Base-by-base conservation (phyloP, 2,113 vertebrate genomes). In the Trogon surrucura region DNA sequence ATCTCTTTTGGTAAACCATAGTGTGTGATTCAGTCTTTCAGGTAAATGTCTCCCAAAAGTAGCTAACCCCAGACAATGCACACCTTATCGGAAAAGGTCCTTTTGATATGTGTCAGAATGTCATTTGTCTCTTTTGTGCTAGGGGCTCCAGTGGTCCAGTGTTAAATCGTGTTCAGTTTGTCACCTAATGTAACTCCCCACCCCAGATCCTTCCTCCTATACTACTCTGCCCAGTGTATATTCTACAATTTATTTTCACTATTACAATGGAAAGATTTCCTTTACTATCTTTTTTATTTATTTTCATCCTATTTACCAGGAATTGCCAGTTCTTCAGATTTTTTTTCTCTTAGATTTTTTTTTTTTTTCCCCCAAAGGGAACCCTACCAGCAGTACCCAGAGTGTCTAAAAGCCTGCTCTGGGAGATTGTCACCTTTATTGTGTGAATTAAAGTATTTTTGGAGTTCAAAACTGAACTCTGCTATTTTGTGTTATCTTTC, bases 1-100 rank as follows among this genome's bases (percentile, higher is more conserved):
- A 30, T 21, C 1, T 86, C 30, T 78, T 71, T 50, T 9, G 6
- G 8, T 66, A 78, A 70, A 67, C 51, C 1, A 0, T 1, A 64
- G 27, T 7, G 5, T 73, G 18, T 65, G 32, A 75, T 62, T 56
- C 34, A 64, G 26, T n/a, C 32, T 75, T 44, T 9, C 48, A 58
- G 10, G 16, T 34, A 25, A 51, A 10, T 4, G 9, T 21, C 89
- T 71, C 77, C n/a, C 38, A 60, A 34, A 8, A 71, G 61, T 69
- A 94, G 21, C 38, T 67, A 47, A 20, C 6, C n/a, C 75, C 38
- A 27, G 34, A 21, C 13, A 67, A 36, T 56, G 67, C 62, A 18
- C 47, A 26, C 9, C 3, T 74, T 29, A 38, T 23, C 57, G 56
- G 34, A 60, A 60, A 72, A 10, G 2, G 7, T 67, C n/a, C 6